Base-by-base conservation (phyloP, 2,888 invertebrate genomes). In the Hybos culiciformis region DNA sequence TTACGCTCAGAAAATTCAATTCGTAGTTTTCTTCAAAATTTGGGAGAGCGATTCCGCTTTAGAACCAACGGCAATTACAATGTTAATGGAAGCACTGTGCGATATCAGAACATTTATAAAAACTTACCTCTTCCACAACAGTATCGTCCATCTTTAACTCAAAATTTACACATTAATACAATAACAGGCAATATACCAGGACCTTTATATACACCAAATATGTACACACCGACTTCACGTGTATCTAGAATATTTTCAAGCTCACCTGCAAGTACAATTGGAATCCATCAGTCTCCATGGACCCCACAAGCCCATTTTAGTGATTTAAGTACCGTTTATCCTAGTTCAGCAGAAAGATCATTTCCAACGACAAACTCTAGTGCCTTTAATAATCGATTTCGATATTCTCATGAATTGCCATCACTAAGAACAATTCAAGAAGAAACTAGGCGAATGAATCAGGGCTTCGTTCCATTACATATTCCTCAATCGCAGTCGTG, bases 251-350 rank as follows among this genome's bases (percentile, higher is more conserved):
- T 80, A 57, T 79, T 67, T 63, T 76, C 68, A 55, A 74, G 80
- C 67, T 78, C 81, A 5, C 78, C 80, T 33, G 77, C 77, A 62
- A 75, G 74, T 47, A 74, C 72, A 11, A 64, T 70, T 49, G 53
- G 56, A 54, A 72, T 42, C 20, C 29, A 17, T 11, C 29, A 29
- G n/a, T 56, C 80, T 4, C 80, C 82, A 44, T 80, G 80, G 73
- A 77, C 81, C 15, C 77, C 81, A 42, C 47, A 52, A 1, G 71
- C 80, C 48, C 84, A 86, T 68, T 82, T 84, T 57, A 85, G 83
- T 60, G 88, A 90, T 67, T 74, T 90, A 55, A 88, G 88, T 67
- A 87, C 87, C 34, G 88, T 90, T 46, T 76, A 81, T 57, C 80
- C 84, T 36, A 82, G 83, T 54, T 83, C 84, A 17, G 83, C 76